These are phyloP conservation scores for Monodelphis domestica DNA, from an alignment of 2,797 vertebrate species.

Conservation along the genomic window DNA sequence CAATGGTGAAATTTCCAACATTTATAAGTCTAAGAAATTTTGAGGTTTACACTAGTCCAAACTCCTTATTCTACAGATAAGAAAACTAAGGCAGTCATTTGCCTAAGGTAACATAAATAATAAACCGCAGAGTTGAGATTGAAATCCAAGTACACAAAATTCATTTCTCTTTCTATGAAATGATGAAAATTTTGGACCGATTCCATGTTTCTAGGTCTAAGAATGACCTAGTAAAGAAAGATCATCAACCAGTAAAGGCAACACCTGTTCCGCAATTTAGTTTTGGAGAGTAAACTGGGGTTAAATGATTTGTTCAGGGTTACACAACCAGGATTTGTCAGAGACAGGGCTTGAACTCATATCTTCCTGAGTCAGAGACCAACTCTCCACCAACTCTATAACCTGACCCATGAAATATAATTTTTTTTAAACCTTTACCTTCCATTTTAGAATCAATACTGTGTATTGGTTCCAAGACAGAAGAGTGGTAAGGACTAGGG, in stretches of 20 bases:
- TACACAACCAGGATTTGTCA: neutral
- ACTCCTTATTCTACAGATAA: neutral
- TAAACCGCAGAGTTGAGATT: neutral
- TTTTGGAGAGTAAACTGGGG: too few relatives aligned
- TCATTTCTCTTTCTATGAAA: neutral
- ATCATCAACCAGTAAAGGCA: neutral
- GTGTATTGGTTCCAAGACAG: too few relatives aligned
- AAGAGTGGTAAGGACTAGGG: too few relatives aligned
- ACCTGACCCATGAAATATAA: neutral
- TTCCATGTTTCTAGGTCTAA: neutral
- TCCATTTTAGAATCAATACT: too few relatives aligned
- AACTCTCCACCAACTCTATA: neutral
- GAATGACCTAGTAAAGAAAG: neutral
- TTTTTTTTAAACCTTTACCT: too few relatives aligned
- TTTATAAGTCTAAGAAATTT: too few relatives aligned
- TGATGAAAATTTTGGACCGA: neutral
- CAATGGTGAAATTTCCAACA: too few relatives aligned
- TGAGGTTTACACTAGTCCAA: too few relatives aligned
- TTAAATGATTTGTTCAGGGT: neutral
- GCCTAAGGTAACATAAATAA: neutral
- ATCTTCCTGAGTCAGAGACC: neutral
- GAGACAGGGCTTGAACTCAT: neutral
- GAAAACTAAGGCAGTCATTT: neutral
- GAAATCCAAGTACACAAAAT: neutral
- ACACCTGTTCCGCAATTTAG: neutral